These are phyloP conservation scores for Trissoscelio sp. DNA, from an alignment of 2,888 invertebrate genomes.

Conservation along the genomic window DNA sequence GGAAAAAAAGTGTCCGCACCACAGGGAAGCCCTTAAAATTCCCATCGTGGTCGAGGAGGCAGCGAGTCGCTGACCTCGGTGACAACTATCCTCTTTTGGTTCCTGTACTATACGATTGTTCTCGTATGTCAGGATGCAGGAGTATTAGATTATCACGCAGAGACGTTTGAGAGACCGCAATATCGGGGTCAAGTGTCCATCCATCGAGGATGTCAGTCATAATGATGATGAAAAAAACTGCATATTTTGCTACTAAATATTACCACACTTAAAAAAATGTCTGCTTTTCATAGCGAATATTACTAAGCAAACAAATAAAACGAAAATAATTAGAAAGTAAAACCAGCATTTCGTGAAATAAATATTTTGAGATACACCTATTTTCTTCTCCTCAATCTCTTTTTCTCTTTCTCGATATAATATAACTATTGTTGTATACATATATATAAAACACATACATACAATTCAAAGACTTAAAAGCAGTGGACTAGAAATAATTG, in stretches of 20 bases:
- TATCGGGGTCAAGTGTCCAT: conserved; percentile 77
- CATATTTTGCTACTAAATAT: conserved; percentile 53
- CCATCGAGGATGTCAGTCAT: conserved; percentile 74
- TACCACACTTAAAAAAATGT: too few species aligned
- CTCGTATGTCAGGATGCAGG: conserved; percentile 69
- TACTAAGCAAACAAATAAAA: too few species aligned
- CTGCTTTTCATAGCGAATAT: too few species aligned
- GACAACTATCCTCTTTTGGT: conserved; percentile 57
- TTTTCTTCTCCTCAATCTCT: too few species aligned
- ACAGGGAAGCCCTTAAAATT: conserved; percentile 69
- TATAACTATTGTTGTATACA: too few species aligned
- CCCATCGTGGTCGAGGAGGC: conserved; percentile 57
- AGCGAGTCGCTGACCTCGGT: conserved; percentile 41
- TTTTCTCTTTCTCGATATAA: too few species aligned
- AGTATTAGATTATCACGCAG: conserved; percentile 68
- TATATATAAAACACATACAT: too few species aligned
- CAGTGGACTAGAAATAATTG: too few species aligned
- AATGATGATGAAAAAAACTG: conserved; percentile 70
- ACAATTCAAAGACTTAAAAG: too few species aligned
- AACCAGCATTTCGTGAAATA: too few species aligned
- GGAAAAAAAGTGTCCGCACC: conserved; percentile 52
- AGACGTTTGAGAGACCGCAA: conserved; percentile 72
- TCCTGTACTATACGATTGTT: conserved; percentile 66
- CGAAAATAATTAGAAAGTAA: too few species aligned
- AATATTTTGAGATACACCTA: too few species aligned